These are phyloP conservation scores for Stramonita haemastoma DNA, from an alignment of 2,888 invertebrate genomes.

Conservation along the genomic window DNA sequence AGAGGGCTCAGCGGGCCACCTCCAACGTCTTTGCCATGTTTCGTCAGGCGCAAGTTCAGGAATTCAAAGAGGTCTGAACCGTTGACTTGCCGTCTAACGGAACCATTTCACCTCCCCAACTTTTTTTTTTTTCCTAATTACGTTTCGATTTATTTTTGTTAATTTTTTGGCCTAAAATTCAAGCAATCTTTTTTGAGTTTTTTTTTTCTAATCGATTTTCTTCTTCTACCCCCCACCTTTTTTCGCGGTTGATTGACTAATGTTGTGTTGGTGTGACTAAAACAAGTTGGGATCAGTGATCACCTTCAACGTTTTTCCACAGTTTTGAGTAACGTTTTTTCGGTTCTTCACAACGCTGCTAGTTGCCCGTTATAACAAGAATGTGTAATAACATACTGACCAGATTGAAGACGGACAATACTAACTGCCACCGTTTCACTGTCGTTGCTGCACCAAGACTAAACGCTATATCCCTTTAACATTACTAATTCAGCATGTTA, in stretches of 20 bases:
- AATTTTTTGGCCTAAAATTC: slow-evolving; percentile 22
- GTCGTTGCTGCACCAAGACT: not conserved
- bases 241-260: not conserved
- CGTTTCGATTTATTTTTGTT: not conserved
- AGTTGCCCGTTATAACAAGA: not conserved
- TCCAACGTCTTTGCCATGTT: slow-evolving; percentile 80
- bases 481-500: not conserved
- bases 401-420: not conserved
- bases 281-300: not conserved
- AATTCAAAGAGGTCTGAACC: slow-evolving; percentile 79
- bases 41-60: slow-evolving; percentile 80
- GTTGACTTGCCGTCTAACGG: slow-evolving; percentile 7
- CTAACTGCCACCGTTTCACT: not conserved
- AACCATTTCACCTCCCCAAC: not conserved
- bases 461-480: not conserved
- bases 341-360: not conserved
- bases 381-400: slow-evolving; percentile 2
- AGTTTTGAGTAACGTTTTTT: no score
- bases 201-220: not conserved
- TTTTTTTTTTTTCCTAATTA: not conserved
- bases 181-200: not conserved
- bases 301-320: no score
- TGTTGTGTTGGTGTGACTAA: slow-evolving; percentile 16
- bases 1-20: slow-evolving; percentile 72
- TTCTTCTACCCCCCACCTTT: not conserved